Conservation (phyloP, 2,888 invertebrate genomes). For the Crepidodera aurea region DNA sequence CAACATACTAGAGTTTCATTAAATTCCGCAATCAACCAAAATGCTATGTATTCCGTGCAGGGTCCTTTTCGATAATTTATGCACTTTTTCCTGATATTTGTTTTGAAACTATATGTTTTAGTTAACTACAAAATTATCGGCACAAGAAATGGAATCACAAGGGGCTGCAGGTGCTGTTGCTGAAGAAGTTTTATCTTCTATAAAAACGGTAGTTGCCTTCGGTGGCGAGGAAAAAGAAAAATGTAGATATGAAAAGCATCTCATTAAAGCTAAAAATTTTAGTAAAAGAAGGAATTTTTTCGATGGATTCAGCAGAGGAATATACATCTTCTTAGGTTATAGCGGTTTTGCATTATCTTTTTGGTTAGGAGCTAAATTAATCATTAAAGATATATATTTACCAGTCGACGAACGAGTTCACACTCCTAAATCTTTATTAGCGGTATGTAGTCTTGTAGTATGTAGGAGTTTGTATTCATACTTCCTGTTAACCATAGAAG, state of each 20-base stretch:
- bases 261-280: slow-evolving; percentile 69
- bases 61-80: too few species aligned
- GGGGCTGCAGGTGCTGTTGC: slow-evolving; percentile 79
- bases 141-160: slow-evolving; percentile 74
- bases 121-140: slow-evolving; percentile 70
- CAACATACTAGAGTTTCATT: too few species aligned
- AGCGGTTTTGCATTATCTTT: slow-evolving; percentile 80
- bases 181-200: slow-evolving; percentile 77
- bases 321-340: slow-evolving; percentile 80
- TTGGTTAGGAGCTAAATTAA: slow-evolving; percentile 80
- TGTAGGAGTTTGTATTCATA: too few species aligned
- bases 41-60: too few species aligned
- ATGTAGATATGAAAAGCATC: slow-evolving; percentile 69
- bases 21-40: too few species aligned
- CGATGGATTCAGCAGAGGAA: slow-evolving; percentile 74
- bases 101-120: too few species aligned
- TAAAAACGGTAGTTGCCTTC: slow-evolving; percentile 81
- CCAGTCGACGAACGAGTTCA: slow-evolving; percentile 61
- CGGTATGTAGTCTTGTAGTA: slow-evolving; percentile 66
- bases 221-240: slow-evolving; percentile 78
- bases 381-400: slow-evolving; percentile 65
- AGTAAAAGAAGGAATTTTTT: slow-evolving; percentile 76
- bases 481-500: too few species aligned
- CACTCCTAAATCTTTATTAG: slow-evolving; percentile 73
- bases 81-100: too few species aligned